These are phyloP conservation scores for Andrena bicolor DNA, from an alignment of 2,888 invertebrate genomes.

Conservation along the genomic window DNA sequence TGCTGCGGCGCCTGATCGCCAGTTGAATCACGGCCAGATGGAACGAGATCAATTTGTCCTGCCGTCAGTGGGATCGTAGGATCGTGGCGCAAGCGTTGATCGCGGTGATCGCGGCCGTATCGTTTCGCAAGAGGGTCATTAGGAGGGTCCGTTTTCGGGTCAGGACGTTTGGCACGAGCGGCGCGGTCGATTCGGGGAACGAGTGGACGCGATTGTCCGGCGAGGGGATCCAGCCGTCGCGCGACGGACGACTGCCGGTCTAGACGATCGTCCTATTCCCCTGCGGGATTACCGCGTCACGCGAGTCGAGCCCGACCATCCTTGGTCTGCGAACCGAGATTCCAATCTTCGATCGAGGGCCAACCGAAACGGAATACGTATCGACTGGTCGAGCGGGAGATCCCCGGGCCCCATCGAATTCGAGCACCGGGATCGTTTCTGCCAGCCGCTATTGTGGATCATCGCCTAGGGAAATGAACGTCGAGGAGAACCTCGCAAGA, in stretches of 20 bases:
- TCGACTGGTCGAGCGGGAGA: no score
- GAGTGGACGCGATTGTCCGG: constrained; percentile 52
- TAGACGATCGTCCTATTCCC: constrained; percentile 27
- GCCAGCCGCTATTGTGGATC: constrained; percentile 7
- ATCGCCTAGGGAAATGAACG: constrained; percentile 26
- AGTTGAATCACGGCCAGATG: background rate
- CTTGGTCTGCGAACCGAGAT: constrained; percentile 7
- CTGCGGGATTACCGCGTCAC: constrained; percentile 22
- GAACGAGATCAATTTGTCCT: constrained; percentile 25
- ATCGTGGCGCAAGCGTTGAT: constrained; percentile 15
- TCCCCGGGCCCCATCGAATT: background rate
- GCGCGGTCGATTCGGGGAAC: constrained; percentile 70
- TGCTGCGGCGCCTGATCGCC: no score
- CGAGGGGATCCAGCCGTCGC: constrained; percentile 55
- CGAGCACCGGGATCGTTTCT: constrained; percentile 29
- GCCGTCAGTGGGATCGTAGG: background rate
- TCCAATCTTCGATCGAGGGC: background rate
- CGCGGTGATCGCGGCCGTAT: constrained; percentile 45
- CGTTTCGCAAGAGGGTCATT: constrained; percentile 58
- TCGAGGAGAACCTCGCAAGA: constrained; percentile 11
- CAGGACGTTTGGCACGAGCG: constrained; percentile 57
- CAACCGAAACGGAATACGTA: background rate
- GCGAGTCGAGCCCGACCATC: constrained; percentile 5
- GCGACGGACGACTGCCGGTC: constrained; percentile 37
- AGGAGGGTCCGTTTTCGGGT: constrained; percentile 46